phyloP scores from a whole-genome alignment of 1,140 invertebrate genomes.

The Papilio machaon region DNA sequence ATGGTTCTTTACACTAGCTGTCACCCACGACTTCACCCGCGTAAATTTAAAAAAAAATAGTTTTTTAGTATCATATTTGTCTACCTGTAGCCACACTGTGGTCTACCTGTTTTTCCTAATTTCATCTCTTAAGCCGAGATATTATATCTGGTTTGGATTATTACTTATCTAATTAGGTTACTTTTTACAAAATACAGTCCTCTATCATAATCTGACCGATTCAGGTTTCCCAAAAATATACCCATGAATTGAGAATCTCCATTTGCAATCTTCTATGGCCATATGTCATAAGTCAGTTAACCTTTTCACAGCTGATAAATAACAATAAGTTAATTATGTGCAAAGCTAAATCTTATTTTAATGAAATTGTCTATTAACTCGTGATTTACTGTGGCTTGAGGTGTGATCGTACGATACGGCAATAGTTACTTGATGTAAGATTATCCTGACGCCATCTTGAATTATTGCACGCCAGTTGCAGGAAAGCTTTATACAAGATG shows the following conservation, averaged over 20 bases:
- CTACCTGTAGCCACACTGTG: no score
- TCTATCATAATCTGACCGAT: no score
- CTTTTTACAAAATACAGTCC: background rate
- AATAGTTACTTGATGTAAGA: constrained; percentile 45
- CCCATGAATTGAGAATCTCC: no score
- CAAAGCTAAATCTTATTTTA: constrained; percentile 34
- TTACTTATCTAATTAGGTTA: background rate
- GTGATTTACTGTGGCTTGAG: constrained; percentile 38
- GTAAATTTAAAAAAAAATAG: no score
- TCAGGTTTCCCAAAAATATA: no score
- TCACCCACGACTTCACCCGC: no score
- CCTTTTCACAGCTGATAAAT: background rate
- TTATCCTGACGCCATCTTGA: constrained; percentile 56
- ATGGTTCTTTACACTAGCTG: no score
- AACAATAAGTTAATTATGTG: background rate
- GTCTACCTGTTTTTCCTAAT: no score
- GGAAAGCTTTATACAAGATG: constrained; percentile 42
- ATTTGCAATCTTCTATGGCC: background rate
- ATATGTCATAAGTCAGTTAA: background rate
- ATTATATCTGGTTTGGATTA: no score
- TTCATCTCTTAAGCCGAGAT: no score
- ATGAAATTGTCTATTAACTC: constrained; percentile 32
- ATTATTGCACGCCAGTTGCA: constrained; percentile 42
- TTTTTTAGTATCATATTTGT: no score
- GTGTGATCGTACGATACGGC: constrained; percentile 42